These are phyloP conservation scores for Capreolus pygargus DNA, from an alignment of 2,113 vertebrate genomes.

Conservation along the genomic window DNA sequence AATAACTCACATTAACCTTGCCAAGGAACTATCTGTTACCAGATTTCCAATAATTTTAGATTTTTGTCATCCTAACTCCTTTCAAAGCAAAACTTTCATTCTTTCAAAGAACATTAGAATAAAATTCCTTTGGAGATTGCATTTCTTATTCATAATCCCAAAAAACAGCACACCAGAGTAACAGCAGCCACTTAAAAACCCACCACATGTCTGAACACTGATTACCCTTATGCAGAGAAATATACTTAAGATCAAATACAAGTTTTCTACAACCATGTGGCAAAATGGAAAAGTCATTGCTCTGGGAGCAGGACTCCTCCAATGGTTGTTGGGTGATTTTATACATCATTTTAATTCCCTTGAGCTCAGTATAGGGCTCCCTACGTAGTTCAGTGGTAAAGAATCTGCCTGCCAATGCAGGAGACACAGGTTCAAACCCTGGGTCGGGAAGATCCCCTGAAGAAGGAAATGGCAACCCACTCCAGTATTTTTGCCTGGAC, in stretches of 20 bases:
- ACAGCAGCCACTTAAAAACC: background rate
- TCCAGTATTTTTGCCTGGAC: background rate
- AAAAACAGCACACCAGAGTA: slow-evolving; percentile 52
- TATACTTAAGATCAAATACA: slow-evolving; percentile 14
- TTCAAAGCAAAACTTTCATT: slow-evolving; percentile 54
- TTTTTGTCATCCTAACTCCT: slow-evolving; percentile 49
- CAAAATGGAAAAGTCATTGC: slow-evolving; percentile 37
- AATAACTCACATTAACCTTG: slow-evolving; percentile 54
- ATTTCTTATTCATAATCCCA: slow-evolving; percentile 62
- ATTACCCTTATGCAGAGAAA: slow-evolving; percentile 51
- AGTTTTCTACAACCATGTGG: background rate
- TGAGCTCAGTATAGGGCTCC: background rate
- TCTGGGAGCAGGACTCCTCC: background rate
- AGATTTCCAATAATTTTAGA: slow-evolving; percentile 43
- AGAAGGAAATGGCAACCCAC: background rate
- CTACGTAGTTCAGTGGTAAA: background rate
- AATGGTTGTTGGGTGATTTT: background rate
- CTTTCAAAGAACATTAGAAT: slow-evolving; percentile 50
- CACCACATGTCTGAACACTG: slow-evolving; percentile 22
- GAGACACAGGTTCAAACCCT: background rate
- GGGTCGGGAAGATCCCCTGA: background rate
- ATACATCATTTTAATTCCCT: background rate
- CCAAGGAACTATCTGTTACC: slow-evolving; percentile 45
- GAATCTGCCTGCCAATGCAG: background rate
- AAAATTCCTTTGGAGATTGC: slow-evolving; percentile 46